These are phyloP conservation scores for Junonia oenone DNA, from an alignment of 2,888 invertebrate species.

Conservation along the genomic window DNA sequence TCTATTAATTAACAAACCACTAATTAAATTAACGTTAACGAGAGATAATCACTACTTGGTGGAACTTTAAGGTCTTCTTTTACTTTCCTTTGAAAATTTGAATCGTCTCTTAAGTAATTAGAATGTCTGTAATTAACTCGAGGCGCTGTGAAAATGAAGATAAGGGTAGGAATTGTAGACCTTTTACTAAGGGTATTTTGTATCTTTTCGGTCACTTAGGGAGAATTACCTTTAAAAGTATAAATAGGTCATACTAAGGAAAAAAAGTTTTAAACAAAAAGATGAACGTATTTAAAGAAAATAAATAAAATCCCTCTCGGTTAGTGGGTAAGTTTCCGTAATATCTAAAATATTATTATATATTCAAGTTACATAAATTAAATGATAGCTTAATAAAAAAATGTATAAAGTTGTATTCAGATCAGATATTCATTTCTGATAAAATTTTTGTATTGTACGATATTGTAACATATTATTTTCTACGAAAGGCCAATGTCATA, in stretches of 20 bases:
- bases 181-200: not conserved
- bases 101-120: not conserved
- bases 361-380: no score
- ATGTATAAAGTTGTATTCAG: no score
- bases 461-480: no score
- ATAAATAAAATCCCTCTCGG: no score
- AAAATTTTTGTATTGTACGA: no score
- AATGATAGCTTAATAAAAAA: no score
- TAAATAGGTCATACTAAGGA: not conserved
- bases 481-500: no score
- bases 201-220: not conserved
- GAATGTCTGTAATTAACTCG: constrained; percentile 7
- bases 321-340: no score
- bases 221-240: not conserved
- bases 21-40: not conserved
- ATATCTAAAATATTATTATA: no score
- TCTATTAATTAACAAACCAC: not conserved
- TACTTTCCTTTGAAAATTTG: constrained; percentile 2
- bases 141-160: not conserved
- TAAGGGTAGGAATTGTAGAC: not conserved
- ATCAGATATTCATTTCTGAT: no score
- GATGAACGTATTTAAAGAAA: no score
- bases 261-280: not conserved
- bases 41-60: not conserved
- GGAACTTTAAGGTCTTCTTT: not conserved